Evolutionary conservation across 2,888 invertebrate species (phyloP), one percentile per base, ranked within the genome.

Genomic region (Mythimna lalbum): DNA sequence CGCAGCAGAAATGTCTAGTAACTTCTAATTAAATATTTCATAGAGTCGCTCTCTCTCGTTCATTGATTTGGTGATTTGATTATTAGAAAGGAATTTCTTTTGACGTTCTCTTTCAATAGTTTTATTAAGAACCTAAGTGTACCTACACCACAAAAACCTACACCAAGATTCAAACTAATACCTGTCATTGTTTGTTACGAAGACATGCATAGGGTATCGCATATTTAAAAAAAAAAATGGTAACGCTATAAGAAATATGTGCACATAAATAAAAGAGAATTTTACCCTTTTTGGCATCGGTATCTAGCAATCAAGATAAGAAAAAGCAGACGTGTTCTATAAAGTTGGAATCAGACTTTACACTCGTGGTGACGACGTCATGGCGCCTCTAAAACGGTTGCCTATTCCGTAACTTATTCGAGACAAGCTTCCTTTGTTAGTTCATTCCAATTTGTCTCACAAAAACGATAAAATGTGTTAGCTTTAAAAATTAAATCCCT

Each of bases 281-380:
- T 31, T 4, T 75, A 53, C 66, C 66, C 65, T 33, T 62, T 66
- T 74, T 61, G 55, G 52, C 69, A 65, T 74, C 19, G 17, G 43
- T 55, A 43, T 74, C 50, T n/a, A 60, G 63, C 72, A 72, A 81
- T 81, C 82, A 71, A 73, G 73, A 70, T 69, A 62, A 56, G 33
- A 27, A 64, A 74, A 59, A 77, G 60, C 63, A 69, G 67, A 70
- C 39, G 36, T 67, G 60, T 71, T 61, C 21, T 53, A 66, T 64
- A 59, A 33, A 59, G 61, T 27, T n/a, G 23, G 10, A 63, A 72
- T 47, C 43, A 61, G 36, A 73, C 19, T 66, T 66, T 33, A 63
- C 47, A 60, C 36, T 27, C 62, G 53, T 23, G 52, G 39, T 19
- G 12, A 70, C 31, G 52, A 60, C 39, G 47, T 43, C 66, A 68